Evolutionary conservation across 2,797 vertebrate species (phyloP), one percentile per base, ranked within the genome.

Genomic region (Steatocranus sp.): DNA sequence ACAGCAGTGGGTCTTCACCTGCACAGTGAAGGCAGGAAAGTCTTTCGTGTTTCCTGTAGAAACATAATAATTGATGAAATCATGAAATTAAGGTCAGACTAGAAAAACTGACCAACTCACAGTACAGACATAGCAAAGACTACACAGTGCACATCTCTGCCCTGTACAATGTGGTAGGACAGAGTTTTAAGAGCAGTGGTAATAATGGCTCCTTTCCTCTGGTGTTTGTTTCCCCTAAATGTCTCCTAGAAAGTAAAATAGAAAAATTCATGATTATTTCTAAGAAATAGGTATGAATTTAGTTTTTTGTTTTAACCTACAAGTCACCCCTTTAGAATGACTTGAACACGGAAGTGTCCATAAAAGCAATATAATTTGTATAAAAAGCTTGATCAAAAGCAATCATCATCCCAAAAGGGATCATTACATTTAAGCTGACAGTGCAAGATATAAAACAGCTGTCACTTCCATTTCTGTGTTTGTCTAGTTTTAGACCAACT

Each of bases 401-500:
- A 51, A 63, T 41, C 8, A 15, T 34, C 3, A 61, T 61, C 7
- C 10, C 23, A 20, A 38, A 53, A 32, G 18, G 38, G 34, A 75
- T 68, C 8, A 8, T 20, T 53, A 78, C 32, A 23, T 61, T 18
- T n/a, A 46, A 30, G 1, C 30, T 74, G 68, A 73, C 23, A 18
- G 9, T 25, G 11, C 11, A 53, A 15, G 15, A 76, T 68, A 53
- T 38, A 8, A 76, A 75, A 76, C 15, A 41, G 58, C 80, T 86
- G 80, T 61, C 83, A 50, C 74, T 76, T 85, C 15, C 56, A 54
- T 81, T 83, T 84, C 51, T 43, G 53, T 85, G 12, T 58, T 23
- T 32, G 20, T 66, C 36, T 18, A 30, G 27, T 80, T 83, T 88
- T 53, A 49, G 48, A 49, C 30, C 76, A 63, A 58, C 46, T 58